Percentiles rank a stretch among this genome's conserved stretches.
These are phyloP conservation scores for Dysmachus trigonus DNA, from an alignment of 2,888 invertebrate genomes.

Conservation along the genomic window DNA sequence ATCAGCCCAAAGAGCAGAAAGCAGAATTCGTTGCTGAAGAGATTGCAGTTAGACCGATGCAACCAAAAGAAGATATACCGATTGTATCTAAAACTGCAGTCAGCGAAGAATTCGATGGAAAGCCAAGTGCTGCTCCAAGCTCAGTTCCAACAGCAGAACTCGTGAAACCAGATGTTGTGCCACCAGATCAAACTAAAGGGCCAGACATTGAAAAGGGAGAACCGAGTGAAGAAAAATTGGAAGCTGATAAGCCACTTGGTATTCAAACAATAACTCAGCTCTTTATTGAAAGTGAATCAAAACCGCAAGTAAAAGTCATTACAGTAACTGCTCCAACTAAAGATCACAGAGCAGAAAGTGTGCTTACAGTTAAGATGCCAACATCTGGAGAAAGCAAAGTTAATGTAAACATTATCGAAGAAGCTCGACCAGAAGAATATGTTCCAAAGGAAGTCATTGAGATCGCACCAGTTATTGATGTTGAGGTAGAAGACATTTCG, in stretches of 20 bases:
- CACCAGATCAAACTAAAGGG: not conserved
- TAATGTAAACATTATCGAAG: slow-evolving; percentile 61
- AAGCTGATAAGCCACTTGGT: not conserved
- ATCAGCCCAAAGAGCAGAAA: slow-evolving; percentile 46
- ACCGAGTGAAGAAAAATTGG: not conserved
- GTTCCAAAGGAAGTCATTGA: slow-evolving; percentile 52
- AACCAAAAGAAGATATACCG: not conserved
- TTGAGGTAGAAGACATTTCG: slow-evolving; percentile 65
- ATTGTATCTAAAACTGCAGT: not conserved
- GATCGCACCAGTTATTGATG: slow-evolving; percentile 60
- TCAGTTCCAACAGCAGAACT: not conserved
- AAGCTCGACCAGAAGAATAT: slow-evolving; percentile 54
- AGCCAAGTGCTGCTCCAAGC: not conserved
- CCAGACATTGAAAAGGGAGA: not conserved
- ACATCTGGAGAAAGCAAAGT: slow-evolving; percentile 55
- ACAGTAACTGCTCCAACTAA: slow-evolving; percentile 63
- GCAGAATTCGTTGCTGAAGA: not conserved
- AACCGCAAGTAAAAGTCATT: slow-evolving; percentile 53
- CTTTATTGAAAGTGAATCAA: slow-evolving; percentile 59
- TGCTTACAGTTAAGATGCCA: slow-evolving; percentile 57
- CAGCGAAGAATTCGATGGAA: not conserved
- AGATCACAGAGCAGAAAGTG: slow-evolving; percentile 59
- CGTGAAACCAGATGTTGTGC: not conserved
- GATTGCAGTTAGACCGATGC: not conserved
- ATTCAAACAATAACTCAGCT: slow-evolving; percentile 56